Evolutionary conservation across 2,888 invertebrate species (phyloP).

Genomic region (Trisateles emortualis): DNA sequence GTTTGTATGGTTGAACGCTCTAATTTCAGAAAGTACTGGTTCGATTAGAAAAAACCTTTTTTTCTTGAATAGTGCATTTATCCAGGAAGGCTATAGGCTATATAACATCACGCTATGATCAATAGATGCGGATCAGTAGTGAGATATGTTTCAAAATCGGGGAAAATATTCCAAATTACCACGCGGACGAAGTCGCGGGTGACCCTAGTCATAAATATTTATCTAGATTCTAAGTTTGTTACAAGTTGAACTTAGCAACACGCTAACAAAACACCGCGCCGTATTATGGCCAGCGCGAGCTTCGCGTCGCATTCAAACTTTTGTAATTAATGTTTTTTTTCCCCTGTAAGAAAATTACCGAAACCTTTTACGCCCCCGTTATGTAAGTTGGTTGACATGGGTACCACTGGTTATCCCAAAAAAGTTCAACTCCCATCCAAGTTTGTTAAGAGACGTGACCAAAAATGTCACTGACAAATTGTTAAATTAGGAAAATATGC

Average conservation of each 20-base stretch:
- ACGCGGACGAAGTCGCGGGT: too few species aligned
- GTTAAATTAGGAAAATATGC: conserved; percentile 35
- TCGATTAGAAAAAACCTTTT: too few species aligned
- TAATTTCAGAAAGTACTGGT: too few species aligned
- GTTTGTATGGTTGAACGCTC: too few species aligned
- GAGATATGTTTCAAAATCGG: too few species aligned
- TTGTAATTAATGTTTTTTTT: conserved; percentile 62
- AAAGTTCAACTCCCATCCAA: conserved; percentile 51
- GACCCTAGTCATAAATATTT: too few species aligned
- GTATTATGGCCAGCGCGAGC: conserved; percentile 21
- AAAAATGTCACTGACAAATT: conserved; percentile 53
- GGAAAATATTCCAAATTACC: too few species aligned
- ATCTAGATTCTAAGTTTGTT: too few species aligned
- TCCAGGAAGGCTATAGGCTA: too few species aligned
- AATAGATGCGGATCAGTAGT: too few species aligned
- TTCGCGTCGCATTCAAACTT: conserved; percentile 51
- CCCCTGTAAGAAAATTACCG: conserved; percentile 57
- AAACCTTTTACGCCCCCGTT: conserved; percentile 50
- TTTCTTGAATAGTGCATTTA: too few species aligned
- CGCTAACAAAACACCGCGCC: conserved; percentile 35
- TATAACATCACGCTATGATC: too few species aligned
- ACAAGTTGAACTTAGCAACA: neutral
- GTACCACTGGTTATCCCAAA: conserved; percentile 48
- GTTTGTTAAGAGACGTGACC: conserved; percentile 48
- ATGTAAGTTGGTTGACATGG: conserved; percentile 49